Percentiles rank a stretch among this genome's conserved stretches.
phyloP scores from a whole-genome alignment of 2,113 vertebrate genomes.

The Tricholaema leucomelas region DNA sequence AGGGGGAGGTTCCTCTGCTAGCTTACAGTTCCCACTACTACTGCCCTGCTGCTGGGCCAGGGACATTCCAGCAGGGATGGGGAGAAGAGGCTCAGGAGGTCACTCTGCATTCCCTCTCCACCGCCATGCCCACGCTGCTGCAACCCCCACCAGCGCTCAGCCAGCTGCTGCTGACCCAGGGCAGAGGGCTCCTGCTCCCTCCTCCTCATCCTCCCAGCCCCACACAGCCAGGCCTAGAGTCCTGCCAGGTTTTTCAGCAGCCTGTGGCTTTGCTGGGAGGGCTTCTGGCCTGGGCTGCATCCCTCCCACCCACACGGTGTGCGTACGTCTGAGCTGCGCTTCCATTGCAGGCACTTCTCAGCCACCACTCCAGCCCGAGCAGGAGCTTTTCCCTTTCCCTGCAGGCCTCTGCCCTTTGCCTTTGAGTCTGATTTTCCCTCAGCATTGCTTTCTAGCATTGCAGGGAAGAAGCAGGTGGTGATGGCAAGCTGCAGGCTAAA shows the following conservation, averaged over 20 bases:
- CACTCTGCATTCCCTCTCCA: neutral
- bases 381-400: neutral
- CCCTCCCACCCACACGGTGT: neutral
- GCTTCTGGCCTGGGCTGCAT: neutral
- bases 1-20: neutral
- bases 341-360: neutral
- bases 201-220: neutral
- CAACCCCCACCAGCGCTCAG: fast-evolving
- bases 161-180: neutral
- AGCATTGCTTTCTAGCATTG: constrained; percentile 24
- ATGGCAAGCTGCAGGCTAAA: constrained; percentile 43
- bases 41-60: neutral
- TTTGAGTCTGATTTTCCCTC: neutral
- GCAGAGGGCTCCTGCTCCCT: neutral
- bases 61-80: constrained; percentile 21
- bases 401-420: constrained; percentile 13
- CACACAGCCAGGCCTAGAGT: neutral
- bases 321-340: neutral
- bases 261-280: neutral
- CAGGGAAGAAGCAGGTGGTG: constrained; percentile 39
- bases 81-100: neutral
- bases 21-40: neutral
- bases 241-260: neutral
- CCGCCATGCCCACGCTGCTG: neutral
- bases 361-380: neutral